Percentiles rank a stretch among this genome's conserved stretches.
Conservation (phyloP, 2,113 vertebrate species). For the Mixornis gularis region DNA sequence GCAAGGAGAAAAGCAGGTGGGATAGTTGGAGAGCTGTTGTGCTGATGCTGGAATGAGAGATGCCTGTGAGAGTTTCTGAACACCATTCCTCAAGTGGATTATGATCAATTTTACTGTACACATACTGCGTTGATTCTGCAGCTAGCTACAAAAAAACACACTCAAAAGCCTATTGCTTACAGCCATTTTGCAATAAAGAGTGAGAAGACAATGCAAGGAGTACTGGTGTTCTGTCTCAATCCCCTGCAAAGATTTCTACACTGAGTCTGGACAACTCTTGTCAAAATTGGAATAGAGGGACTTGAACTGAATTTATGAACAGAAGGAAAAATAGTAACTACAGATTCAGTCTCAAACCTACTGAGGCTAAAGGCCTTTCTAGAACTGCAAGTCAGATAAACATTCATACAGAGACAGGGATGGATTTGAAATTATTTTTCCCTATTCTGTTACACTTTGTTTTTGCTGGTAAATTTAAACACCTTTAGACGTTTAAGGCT, state of each 20-base stretch:
- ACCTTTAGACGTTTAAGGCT: neutral
- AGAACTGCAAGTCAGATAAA: neutral
- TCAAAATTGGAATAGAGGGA: neutral
- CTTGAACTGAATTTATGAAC: neutral
- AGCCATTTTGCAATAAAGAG: neutral
- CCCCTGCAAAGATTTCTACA: neutral
- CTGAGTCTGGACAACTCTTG: neutral
- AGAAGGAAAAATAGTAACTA: neutral
- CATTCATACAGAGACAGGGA: neutral
- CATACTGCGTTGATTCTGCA: neutral
- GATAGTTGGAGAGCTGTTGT: neutral
- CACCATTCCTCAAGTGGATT: neutral
- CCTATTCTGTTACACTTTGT: neutral
- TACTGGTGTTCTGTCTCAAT: neutral
- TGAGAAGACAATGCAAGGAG: neutral
- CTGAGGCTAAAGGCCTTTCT: neutral
- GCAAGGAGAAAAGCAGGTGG: neutral
- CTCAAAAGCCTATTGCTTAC: neutral
- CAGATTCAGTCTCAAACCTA: neutral
- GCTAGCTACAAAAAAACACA: neutral
- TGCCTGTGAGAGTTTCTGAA: neutral
- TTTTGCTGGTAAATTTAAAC: neutral
- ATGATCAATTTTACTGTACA: neutral
- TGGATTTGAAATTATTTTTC: neutral
- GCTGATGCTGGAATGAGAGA: neutral